Base-by-base conservation (phyloP, 1,140 invertebrate genomes). In the Cylas formicarius region DNA sequence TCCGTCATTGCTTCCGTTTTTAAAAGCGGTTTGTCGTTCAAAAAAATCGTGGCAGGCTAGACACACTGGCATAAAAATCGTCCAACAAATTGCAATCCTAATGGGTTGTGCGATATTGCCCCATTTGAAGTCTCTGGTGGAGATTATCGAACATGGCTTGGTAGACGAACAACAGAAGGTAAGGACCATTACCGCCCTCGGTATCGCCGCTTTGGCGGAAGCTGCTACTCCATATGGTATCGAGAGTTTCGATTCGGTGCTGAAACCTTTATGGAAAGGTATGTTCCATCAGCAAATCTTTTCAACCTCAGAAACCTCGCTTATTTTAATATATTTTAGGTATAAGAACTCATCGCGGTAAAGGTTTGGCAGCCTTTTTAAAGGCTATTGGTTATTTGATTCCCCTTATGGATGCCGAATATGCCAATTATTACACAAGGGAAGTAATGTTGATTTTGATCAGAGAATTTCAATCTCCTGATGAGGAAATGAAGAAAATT, bases 401-500 rank as follows among this genome's bases (percentile, higher is more conserved):
- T 51, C 97, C 97, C 0, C 75, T 99, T 33, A 99, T 99, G 97
- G 96, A 99, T 62, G 95, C 96, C 36, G 97, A 99, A 69, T 99
- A 99, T 63, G 96, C 96, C 2, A 98, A 97, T 67, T 99, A 99
- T 67, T 99, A 99, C 66, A 99, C 96, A 10, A 79, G 93, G 51
- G 96, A 99, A 84, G 96, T 99, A 58, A 99, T 99, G 97, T 75
- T 99, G 62, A 99, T 99, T 69, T 72, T 99, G 5, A 98, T 99
- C 61, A 79, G 97, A 69, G 97, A 99, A 72, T 99, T 99, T 67
- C 93, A 97, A 67, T 98, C 95, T 31, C 96, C 97, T 2, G 97
- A 99, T 71, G 97, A 99, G 71, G 97, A 99, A 78, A 99, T 99
- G 97, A 99, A 99, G 66, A 99, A 99, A 66, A 99, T 99, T 72